Evolutionary conservation across 2,888 invertebrate genomes (phyloP).

Genomic region (Mesorhabditis spiculigera): DNA sequence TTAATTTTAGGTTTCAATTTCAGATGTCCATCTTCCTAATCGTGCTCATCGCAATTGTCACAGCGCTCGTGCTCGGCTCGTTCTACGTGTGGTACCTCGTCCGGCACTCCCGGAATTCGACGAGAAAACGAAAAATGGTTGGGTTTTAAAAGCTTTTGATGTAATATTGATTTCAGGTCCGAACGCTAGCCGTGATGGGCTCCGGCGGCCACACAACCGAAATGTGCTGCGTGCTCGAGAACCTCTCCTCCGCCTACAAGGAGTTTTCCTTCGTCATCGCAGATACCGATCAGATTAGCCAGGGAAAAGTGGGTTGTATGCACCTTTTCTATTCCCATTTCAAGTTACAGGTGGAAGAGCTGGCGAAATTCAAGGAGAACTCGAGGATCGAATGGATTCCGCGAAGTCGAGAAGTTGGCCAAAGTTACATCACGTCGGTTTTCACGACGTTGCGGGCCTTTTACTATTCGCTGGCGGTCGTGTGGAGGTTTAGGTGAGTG

Average conservation of each 20-base stretch:
- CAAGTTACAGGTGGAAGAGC: background rate
- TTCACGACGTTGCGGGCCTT: slow-evolving; percentile 75
- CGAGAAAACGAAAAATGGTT: slow-evolving; percentile 12
- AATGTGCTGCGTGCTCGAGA: slow-evolving; percentile 74
- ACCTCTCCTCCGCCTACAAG: slow-evolving; percentile 61
- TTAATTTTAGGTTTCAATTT: background rate
- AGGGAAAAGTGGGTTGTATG: slow-evolving; percentile 32
- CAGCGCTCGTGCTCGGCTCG: slow-evolving; percentile 26
- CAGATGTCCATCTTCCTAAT: slow-evolving; percentile 28
- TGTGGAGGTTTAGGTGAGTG: slow-evolving; percentile 96
- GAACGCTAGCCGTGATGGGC: slow-evolving; percentile 30
- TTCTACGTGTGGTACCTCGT: slow-evolving; percentile 35
- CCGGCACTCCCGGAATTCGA: slow-evolving; percentile 30
- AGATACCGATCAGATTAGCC: slow-evolving; percentile 59
- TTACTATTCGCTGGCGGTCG: slow-evolving; percentile 69
- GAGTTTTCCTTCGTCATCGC: slow-evolving; percentile 47
- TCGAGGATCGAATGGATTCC: slow-evolving; percentile 67
- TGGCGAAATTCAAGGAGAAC: slow-evolving; percentile 8
- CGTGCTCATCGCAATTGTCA: slow-evolving; percentile 29
- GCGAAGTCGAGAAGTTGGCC: slow-evolving; percentile 73
- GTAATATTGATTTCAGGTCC: slow-evolving; percentile 12
- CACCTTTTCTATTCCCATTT: too few relatives aligned
- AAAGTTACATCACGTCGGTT: slow-evolving; percentile 77
- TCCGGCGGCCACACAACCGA: slow-evolving; percentile 90
- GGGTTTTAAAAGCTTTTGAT: background rate